A percentile compares a stretch with the other conserved stretches of the same genome.
These are phyloP conservation scores for Sturnira hondurensis DNA, from an alignment of 2,113 vertebrate species.

Conservation along the genomic window DNA sequence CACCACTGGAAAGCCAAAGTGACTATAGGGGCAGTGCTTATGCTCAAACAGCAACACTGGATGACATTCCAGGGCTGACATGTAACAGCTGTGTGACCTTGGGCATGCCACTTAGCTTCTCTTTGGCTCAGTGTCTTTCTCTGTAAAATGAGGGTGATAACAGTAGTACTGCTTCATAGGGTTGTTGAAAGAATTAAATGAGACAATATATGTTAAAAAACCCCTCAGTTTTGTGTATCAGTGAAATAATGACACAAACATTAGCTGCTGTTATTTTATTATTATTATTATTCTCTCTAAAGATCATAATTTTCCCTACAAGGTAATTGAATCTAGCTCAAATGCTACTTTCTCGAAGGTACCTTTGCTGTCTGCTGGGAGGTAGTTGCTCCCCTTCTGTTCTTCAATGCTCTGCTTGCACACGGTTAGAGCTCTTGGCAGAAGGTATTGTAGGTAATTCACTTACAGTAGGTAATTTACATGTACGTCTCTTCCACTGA, in stretches of 20 bases:
- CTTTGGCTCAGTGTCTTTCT: not conserved
- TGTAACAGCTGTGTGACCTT: not conserved
- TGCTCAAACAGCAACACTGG: not conserved
- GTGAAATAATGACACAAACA: not conserved
- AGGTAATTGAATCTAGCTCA: not conserved
- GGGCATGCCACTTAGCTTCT: not conserved
- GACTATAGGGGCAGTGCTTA: not conserved
- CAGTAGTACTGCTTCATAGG: not conserved
- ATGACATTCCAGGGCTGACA: not conserved
- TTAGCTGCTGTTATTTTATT: not conserved
- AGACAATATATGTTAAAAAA: not conserved
- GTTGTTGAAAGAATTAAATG: not conserved
- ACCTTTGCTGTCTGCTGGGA: not conserved
- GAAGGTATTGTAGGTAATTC: not conserved
- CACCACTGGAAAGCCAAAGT: not conserved
- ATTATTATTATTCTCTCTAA: not conserved
- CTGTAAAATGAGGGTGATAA: not conserved
- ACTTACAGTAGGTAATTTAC: not conserved
- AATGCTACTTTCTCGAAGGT: not conserved
- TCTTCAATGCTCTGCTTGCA: not conserved
- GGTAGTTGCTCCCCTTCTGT: not conserved
- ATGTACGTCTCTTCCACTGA: not conserved
- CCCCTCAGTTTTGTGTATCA: not conserved
- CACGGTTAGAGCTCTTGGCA: not conserved
- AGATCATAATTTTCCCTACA: constrained; percentile 17